Percentiles rank a stretch among this genome's conserved stretches.
Conservation (phyloP, 2,888 invertebrate species). For the Drosophila longiperda region DNA sequence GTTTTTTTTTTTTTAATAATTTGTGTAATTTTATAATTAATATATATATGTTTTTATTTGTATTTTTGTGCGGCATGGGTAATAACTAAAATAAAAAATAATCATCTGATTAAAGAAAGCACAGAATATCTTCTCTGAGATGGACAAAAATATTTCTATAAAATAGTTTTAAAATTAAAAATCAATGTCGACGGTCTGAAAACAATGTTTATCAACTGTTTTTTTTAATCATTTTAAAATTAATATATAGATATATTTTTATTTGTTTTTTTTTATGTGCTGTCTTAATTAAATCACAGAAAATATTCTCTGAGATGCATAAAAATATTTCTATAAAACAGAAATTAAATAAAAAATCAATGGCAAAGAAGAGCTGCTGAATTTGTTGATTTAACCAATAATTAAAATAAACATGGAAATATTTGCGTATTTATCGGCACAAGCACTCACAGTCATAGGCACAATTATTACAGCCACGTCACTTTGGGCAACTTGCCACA, state of each 20-base stretch:
- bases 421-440: background rate
- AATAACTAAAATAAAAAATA: too few species aligned
- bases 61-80: too few species aligned
- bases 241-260: too few species aligned
- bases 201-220: too few species aligned
- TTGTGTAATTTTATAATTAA: background rate
- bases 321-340: too few species aligned
- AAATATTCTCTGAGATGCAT: background rate
- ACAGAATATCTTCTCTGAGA: background rate
- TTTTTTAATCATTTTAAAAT: too few species aligned
- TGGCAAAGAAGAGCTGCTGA: background rate
- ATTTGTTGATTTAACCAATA: background rate
- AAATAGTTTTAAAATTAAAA: background rate
- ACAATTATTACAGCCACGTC: conserved; percentile 24
- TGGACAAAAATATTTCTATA: background rate
- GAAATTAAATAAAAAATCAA: background rate
- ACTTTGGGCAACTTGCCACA: background rate
- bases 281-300: too few species aligned
- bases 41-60: background rate
- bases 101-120: background rate
- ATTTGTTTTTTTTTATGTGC: too few species aligned
- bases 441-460: background rate
- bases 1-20: background rate
- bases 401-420: background rate
- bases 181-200: too few species aligned